phyloP scores from a whole-genome alignment of 1,140 invertebrate species.

The Planococcus citri region DNA sequence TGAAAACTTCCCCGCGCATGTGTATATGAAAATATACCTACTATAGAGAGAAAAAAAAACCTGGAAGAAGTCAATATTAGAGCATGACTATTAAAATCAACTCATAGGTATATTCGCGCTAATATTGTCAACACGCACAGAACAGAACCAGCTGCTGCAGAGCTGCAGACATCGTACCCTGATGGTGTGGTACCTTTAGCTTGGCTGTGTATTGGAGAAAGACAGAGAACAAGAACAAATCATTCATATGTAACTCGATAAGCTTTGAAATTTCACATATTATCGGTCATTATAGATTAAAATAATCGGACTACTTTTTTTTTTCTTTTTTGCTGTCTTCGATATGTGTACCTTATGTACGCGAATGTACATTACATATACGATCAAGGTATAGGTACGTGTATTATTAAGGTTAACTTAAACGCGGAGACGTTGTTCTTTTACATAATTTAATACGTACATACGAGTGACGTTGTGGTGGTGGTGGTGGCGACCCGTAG shows the following conservation, averaged over 20 bases:
- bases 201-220: no score
- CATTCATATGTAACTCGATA: background rate
- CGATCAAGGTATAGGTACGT: background rate
- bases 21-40: no score
- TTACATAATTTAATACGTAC: conserved; percentile 16
- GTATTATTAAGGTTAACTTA: background rate
- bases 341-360: no score
- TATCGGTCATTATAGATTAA: background rate
- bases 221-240: background rate
- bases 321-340: no score
- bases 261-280: background rate
- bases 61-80: no score
- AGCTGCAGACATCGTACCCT: no score
- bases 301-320: conserved; percentile 12
- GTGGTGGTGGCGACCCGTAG: conserved; percentile 1
- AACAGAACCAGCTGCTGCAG: background rate
- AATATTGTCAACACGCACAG: background rate
- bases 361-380: no score
- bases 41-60: no score
- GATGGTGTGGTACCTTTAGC: no score
- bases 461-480: background rate
- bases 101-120: no score
- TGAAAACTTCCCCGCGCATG: no score
- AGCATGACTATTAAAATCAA: no score
- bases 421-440: background rate